Conservation (phyloP, 2,888 invertebrate genomes). For the Torymus tubicola region DNA sequence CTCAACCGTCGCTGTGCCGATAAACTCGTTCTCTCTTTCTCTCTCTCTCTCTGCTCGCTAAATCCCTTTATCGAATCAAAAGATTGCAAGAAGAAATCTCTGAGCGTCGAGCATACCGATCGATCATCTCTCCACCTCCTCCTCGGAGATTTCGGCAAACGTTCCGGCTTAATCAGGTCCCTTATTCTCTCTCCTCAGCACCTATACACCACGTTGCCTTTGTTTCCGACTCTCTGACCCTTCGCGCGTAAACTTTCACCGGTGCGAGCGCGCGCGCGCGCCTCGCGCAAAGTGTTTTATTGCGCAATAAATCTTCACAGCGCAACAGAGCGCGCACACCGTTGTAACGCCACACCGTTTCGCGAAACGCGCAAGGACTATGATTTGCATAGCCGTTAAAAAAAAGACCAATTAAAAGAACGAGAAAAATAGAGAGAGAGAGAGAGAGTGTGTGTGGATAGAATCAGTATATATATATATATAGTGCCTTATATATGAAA, state of each 20-base stretch:
- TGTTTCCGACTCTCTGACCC: slow-evolving; percentile 20
- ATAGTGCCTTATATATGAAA: too few relatives aligned
- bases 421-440: not conserved
- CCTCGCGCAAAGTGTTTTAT: slow-evolving; percentile 57
- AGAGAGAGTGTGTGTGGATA: too few relatives aligned
- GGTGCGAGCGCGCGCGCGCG: too few relatives aligned
- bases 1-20: too few relatives aligned
- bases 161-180: slow-evolving; percentile 38
- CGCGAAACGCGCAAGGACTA: not conserved
- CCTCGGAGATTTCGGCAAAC: slow-evolving; percentile 18
- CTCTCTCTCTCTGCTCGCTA: too few relatives aligned
- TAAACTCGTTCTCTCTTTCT: too few relatives aligned
- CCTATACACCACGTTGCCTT: slow-evolving; percentile 1
- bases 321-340: slow-evolving; percentile 21
- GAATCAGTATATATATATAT: too few relatives aligned
- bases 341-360: not conserved
- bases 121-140: slow-evolving; percentile 23
- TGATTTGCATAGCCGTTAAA: slow-evolving; percentile 28
- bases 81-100: not conserved
- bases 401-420: slow-evolving; percentile 8
- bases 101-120: not conserved
- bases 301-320: slow-evolving; percentile 58
- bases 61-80: not conserved
- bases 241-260: slow-evolving; percentile 43
- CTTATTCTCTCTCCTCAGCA: not conserved